Evolutionary conservation across 2,113 vertebrate species (phyloP).

Genomic region (Amphiprion ocellaris): DNA sequence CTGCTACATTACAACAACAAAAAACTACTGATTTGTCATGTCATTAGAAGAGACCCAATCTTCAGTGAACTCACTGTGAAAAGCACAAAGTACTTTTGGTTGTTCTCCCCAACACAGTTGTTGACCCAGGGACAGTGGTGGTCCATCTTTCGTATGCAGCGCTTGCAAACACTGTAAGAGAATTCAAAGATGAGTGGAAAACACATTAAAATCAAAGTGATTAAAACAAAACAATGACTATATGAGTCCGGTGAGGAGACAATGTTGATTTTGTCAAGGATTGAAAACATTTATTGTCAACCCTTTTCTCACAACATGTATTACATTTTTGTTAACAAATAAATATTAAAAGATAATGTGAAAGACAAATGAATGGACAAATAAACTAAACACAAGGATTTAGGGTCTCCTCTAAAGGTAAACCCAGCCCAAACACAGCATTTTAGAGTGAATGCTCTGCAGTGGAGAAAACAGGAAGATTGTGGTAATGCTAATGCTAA

Average conservation of each 20-base stretch:
- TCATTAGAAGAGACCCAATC: neutral
- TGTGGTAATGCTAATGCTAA: too few relatives aligned
- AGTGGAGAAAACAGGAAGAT: too few relatives aligned
- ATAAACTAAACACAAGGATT: too few relatives aligned
- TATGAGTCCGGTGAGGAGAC: too few relatives aligned
- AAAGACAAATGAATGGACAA: neutral
- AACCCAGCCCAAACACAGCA: too few relatives aligned
- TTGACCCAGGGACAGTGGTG: slow-evolving; percentile 99
- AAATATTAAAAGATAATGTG: neutral
- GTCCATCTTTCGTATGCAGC: slow-evolving; percentile 99
- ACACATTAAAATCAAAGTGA: neutral
- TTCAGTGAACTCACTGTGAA: slow-evolving; percentile 93
- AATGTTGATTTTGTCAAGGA: too few relatives aligned
- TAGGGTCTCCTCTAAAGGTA: too few relatives aligned
- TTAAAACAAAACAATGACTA: too few relatives aligned
- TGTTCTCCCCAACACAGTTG: slow-evolving; percentile 98
- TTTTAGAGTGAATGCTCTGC: too few relatives aligned
- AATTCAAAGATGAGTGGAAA: neutral
- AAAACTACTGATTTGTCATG: neutral
- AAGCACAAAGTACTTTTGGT: slow-evolving; percentile 99
- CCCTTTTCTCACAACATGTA: neutral
- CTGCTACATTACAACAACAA: neutral
- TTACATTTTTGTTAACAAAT: too few relatives aligned
- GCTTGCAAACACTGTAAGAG: slow-evolving; percentile 92
- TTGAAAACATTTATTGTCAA: too few relatives aligned